These are phyloP conservation scores for Mustelus asterias DNA, from an alignment of 2,113 vertebrate genomes.

Conservation along the genomic window DNA sequence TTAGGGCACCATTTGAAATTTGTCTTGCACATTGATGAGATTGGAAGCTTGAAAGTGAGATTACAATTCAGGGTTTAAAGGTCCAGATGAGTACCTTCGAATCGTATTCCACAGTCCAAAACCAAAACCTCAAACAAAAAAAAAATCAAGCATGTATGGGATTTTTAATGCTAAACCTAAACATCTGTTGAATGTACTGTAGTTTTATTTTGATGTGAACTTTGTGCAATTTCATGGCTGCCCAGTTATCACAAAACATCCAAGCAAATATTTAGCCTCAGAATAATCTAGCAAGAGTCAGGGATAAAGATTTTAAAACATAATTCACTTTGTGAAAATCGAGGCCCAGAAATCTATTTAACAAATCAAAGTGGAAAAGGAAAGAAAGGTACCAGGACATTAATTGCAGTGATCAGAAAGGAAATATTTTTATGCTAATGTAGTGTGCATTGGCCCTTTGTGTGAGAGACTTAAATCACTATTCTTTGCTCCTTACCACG, in stretches of 20 bases:
- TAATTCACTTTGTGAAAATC: not conserved
- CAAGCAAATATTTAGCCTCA: not conserved
- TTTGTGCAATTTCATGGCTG: not conserved
- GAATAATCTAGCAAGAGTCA: not conserved
- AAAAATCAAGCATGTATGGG: not conserved
- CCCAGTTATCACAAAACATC: not conserved
- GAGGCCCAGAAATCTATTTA: not conserved
- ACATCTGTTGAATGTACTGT: not conserved
- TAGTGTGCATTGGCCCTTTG: not conserved
- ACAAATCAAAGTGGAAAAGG: not conserved
- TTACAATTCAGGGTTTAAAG: not conserved
- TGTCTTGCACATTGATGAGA: not conserved
- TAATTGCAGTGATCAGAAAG: not conserved
- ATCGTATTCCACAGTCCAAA: not conserved
- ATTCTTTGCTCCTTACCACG: constrained; percentile 63
- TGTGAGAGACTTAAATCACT: not conserved
- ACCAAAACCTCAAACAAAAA: not conserved
- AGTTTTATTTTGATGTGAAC: not conserved
- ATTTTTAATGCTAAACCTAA: not conserved
- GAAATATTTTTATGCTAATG: not conserved
- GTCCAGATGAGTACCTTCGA: not conserved
- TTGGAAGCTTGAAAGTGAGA: not conserved
- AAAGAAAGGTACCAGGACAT: not conserved
- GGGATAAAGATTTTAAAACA: not conserved
- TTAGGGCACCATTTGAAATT: not conserved